phyloP scores from a whole-genome alignment of 2,113 vertebrate species.

The Xerus inauris region DNA sequence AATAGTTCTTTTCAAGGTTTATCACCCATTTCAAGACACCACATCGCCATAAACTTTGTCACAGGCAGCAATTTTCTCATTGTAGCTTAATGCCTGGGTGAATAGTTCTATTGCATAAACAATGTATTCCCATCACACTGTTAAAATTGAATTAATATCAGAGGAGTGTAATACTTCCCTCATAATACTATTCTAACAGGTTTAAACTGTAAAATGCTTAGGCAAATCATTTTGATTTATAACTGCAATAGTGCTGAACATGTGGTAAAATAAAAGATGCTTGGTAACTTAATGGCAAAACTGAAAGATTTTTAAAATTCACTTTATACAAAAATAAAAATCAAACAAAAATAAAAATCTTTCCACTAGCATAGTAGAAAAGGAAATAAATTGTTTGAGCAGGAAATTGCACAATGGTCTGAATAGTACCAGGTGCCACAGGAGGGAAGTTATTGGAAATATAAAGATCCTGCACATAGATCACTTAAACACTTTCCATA shows the following conservation, averaged over 20 bases:
- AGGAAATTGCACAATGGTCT: not conserved
- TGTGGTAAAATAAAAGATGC: constrained; percentile 41
- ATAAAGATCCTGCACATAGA: not conserved
- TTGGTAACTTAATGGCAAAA: constrained; percentile 42
- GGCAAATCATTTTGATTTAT: constrained; percentile 56
- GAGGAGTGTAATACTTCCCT: not conserved
- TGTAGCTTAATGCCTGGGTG: constrained; percentile 30
- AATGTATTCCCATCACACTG: not conserved
- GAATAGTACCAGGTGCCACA: not conserved
- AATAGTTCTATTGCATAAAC: constrained; percentile 39
- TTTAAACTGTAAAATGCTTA: not conserved
- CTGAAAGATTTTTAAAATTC: not conserved
- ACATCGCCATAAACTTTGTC: constrained; percentile 43
- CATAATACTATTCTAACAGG: not conserved
- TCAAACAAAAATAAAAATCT: constrained; percentile 33
- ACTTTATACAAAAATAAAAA: constrained; percentile 35
- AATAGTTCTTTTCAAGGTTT: constrained; percentile 49
- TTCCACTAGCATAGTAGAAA: not conserved
- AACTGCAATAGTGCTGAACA: not conserved
- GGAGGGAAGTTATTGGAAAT: not conserved
- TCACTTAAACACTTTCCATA: not conserved
- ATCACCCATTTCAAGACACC: constrained; percentile 42
- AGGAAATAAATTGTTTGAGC: constrained; percentile 31
- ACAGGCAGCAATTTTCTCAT: constrained; percentile 58
- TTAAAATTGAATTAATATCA: constrained; percentile 62